phyloP scores from a whole-genome alignment of 1,140 invertebrate species.

The Acyrthosiphon pisum region DNA sequence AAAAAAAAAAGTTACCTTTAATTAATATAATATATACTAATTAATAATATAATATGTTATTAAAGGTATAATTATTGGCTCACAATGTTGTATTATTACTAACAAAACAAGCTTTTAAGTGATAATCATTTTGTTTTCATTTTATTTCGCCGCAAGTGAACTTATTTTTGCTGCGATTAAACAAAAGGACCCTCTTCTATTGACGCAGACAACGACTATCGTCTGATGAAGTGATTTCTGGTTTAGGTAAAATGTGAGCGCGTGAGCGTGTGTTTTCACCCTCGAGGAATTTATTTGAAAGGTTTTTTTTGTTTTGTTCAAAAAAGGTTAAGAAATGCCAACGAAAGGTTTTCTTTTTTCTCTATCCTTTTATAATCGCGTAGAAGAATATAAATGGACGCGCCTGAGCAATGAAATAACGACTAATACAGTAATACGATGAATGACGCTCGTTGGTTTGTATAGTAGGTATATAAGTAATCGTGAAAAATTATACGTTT shows the following conservation, averaged over 20 bases:
- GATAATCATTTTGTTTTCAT: not conserved
- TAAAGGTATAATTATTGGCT: not conserved
- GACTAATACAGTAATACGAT: not conserved
- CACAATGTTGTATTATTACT: not conserved
- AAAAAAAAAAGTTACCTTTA: not conserved
- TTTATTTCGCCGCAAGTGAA: not conserved
- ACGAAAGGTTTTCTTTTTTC: slow-evolving; percentile 16
- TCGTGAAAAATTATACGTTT: too few relatives aligned
- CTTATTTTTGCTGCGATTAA: slow-evolving; percentile 27
- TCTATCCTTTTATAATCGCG: not conserved
- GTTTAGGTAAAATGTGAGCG: not conserved
- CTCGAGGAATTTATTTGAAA: slow-evolving; percentile 45
- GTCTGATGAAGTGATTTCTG: slow-evolving; percentile 45
- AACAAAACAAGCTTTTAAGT: not conserved
- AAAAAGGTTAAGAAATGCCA: slow-evolving; percentile 23
- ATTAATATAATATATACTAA: not conserved
- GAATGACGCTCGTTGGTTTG: not conserved
- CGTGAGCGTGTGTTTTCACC: not conserved
- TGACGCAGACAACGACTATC: not conserved
- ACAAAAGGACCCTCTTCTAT: not conserved
- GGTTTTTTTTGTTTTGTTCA: slow-evolving; percentile 29
- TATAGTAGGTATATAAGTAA: too few relatives aligned
- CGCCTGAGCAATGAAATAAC: not conserved
- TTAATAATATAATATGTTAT: not conserved
- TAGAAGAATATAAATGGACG: not conserved